phyloP scores from a whole-genome alignment of 2,888 invertebrate species.

The Noctua janthe region DNA sequence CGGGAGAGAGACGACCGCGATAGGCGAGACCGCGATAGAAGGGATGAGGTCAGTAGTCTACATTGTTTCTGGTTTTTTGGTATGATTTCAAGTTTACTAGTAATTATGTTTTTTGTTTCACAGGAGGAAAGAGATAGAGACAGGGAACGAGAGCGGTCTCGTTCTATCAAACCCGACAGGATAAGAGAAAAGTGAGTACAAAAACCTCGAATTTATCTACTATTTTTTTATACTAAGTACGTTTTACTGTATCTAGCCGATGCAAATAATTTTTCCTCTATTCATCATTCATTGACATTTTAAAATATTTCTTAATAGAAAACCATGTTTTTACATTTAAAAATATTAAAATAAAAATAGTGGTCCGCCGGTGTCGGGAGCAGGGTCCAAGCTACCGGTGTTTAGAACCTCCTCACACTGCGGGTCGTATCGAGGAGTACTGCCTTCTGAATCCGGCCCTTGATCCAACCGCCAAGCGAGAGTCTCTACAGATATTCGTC shows the following conservation, averaged over 20 bases:
- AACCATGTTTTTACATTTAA: too few relatives aligned
- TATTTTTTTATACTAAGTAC: neutral
- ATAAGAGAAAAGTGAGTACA: slow-evolving; percentile 90
- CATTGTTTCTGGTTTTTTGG: neutral
- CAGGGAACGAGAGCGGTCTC: slow-evolving; percentile 88
- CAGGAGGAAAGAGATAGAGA: slow-evolving; percentile 88
- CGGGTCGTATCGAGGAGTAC: too few relatives aligned
- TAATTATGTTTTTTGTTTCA: slow-evolving; percentile 32
- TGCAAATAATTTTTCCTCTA: neutral
- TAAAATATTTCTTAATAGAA: too few relatives aligned
- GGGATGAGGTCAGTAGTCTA: slow-evolving; percentile 77
- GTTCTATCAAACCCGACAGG: slow-evolving; percentile 91
- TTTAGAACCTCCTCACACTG: too few relatives aligned
- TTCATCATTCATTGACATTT: too few relatives aligned
- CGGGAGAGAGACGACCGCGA: slow-evolving; percentile 81
- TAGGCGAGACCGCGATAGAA: slow-evolving; percentile 79
- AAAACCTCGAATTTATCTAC: neutral
- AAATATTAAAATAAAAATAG: too few relatives aligned
- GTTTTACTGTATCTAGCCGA: slow-evolving; percentile 12
- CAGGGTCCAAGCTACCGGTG: too few relatives aligned
- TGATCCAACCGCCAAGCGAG: too few relatives aligned
- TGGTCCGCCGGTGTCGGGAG: too few relatives aligned
- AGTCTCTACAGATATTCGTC: too few relatives aligned
- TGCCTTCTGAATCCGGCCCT: too few relatives aligned
- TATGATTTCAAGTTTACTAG: neutral